Evolutionary conservation across 2,797 vertebrate species (phyloP).

Genomic region (Botia almorhae): DNA sequence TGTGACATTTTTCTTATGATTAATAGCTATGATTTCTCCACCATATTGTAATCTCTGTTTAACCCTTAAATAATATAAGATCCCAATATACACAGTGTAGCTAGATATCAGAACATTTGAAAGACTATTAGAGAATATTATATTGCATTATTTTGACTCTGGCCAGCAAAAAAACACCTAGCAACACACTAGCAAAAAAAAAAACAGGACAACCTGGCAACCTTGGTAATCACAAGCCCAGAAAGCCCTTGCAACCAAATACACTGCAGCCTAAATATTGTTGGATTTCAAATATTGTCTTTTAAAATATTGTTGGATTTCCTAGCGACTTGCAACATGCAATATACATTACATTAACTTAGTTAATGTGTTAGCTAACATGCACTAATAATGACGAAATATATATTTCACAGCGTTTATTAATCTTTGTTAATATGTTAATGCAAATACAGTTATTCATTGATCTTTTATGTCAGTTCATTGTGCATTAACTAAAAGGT

Average conservation of each 20-base stretch:
- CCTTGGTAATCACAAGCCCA: too few relatives aligned
- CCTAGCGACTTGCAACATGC: not conserved
- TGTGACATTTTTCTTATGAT: constrained; percentile 8
- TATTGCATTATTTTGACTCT: not conserved
- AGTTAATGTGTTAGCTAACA: too few relatives aligned
- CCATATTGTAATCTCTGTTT: constrained; percentile 8
- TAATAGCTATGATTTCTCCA: constrained; percentile 22
- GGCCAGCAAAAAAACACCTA: too few relatives aligned
- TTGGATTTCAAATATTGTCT: not conserved
- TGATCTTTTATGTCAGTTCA: too few relatives aligned
- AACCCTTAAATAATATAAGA: not conserved
- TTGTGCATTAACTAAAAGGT: too few relatives aligned
- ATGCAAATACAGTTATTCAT: too few relatives aligned
- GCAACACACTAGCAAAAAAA: too few relatives aligned
- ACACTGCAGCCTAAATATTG: not conserved
- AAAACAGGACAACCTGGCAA: too few relatives aligned
- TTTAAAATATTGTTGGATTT: not conserved
- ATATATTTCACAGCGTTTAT: too few relatives aligned
- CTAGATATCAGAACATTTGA: not conserved
- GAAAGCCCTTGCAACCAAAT: too few relatives aligned
- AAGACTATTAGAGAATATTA: not conserved
- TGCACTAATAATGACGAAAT: too few relatives aligned
- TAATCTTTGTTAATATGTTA: too few relatives aligned
- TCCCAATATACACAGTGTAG: not conserved
- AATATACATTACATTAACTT: not conserved